Evolutionary conservation across 2,888 invertebrate species (phyloP), one percentile per base, ranked within the genome.

Genomic region (Chrysomela aeneicollis): DNA sequence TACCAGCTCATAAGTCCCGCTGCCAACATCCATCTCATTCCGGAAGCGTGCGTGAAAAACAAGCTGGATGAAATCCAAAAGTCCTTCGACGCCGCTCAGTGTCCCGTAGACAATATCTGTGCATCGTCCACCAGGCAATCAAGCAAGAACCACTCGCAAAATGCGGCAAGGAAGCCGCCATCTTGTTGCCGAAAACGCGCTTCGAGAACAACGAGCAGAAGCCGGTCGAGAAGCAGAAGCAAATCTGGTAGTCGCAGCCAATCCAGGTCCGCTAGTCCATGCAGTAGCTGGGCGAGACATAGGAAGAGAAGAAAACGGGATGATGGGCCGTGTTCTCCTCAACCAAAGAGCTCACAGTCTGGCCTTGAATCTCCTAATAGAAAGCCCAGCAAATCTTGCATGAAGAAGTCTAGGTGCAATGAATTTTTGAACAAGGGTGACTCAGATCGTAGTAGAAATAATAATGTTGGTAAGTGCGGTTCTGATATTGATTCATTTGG

Each of bases 1-100:
- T 75, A 72, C 52, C 35, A 53, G 8, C 52, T 76, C n/a, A 37
- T 73, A 10, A 58, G 67, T 37, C 74, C 74, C 6, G 74, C 72
- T 8, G 73, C 76, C 1, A 65, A 69, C 50, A 55, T 73, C n/a
- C 71, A 74, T 6, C 51, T 70, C 12, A 69, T 73, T 19, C 74
- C 75, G 1, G 62, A 51, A 15, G 54, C 64, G 4, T 73, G 69
- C 46, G 62, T 73, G 17, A 70, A 71, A 53, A 70, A 69, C 17
- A 69, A 71, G 63, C 54, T 73, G 8, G 66, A 72, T 47, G 64
- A 69, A 35, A 68, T 75, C 49, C 65, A 69, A 21, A 50, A 59
- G 42, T 35, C 70, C 2, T 74, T 70, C 47, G 62, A 66, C 21
- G 9, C 42, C 0, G 55, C 37, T 35, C 17, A 32, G n/a, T 54